Evolutionary conservation across 1,140 invertebrate genomes (phyloP), one percentile per base, ranked within the genome.

Genomic region (Cyclina sinensis): DNA sequence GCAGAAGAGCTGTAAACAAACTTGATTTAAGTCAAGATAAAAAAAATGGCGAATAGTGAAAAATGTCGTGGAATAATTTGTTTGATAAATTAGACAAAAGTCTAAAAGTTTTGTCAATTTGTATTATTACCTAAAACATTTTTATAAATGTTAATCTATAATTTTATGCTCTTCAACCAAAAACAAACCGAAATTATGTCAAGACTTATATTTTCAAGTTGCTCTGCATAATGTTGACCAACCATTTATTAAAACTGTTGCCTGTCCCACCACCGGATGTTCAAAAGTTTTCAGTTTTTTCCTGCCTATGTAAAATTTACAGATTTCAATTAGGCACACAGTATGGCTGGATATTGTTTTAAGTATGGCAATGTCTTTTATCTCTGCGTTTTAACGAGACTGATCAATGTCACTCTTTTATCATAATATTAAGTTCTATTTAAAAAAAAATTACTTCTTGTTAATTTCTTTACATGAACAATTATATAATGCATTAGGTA

Each of bases 91-190:
- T 65, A 65, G 59, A n/a, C 59, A 65, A 65, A 65, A 65, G 59
- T 65, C n/a, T 65, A 65, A 65, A 65, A 65, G 59, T 65, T 65
- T 65, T 65, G 59, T 65, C 59, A 24, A 65, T n/a, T 65, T 65
- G 59, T 65, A 65, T 65, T n/a, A 65, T 11, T 65, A 65, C 59
- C 59, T 65, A 24, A 65, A 65, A 65, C 59, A 65, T 65, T 65
- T 32, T 65, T 48, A 65, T 11, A 9, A 65, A 11, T 9, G 59
- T 65, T 65, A 65, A 65, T 48, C n/a, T 24, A n/a, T 65, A 65
- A n/a, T 65, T 11, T 65, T 65, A 65, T 65, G 59, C 59, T 11
- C 9, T 65, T 65, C 59, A 65, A 65, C 9, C 59, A 11, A 65
- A 65, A 65, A 65, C 9, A 65, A 65, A 48, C 46, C 9, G 59